Percentiles rank a stretch among this genome's conserved stretches.
Conservation (phyloP, 2,888 invertebrate genomes). For the Phrixothrix hirtus region DNA sequence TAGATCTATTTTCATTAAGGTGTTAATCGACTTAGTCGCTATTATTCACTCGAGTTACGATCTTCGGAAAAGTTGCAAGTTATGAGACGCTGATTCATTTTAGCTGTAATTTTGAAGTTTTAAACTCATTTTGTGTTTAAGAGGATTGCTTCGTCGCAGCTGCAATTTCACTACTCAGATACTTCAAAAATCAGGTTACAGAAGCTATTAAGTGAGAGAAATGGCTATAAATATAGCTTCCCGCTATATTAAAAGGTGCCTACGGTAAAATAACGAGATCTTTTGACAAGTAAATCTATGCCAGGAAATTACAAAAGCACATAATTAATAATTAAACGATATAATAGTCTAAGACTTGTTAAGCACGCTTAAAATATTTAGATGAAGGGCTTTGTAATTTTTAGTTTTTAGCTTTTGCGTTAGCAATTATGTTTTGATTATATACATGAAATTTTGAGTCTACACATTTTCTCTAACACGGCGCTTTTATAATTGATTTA, state of each 20-base stretch:
- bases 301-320: background rate
- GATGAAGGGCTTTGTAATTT: too few species aligned
- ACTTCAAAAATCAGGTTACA: conserved; percentile 17
- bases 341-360: background rate
- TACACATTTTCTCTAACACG: too few species aligned
- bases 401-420: too few species aligned
- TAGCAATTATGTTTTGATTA: too few species aligned
- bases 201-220: conserved; percentile 13
- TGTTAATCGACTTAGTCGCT: conserved; percentile 22
- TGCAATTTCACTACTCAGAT: conserved; percentile 16
- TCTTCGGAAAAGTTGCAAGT: conserved; percentile 14
- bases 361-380: background rate
- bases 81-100: conserved; percentile 16
- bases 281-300: background rate
- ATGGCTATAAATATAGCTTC: background rate
- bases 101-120: conserved; percentile 20
- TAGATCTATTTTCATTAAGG: conserved; percentile 25
- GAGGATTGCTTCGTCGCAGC: conserved; percentile 14
- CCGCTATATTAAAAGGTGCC: background rate
- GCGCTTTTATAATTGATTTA: too few species aligned
- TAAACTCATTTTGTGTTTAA: conserved; percentile 21
- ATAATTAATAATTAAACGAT: background rate
- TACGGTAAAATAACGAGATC: background rate
- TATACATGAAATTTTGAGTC: too few species aligned
- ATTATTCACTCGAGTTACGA: conserved; percentile 14